Base-by-base conservation (phyloP, 2,113 vertebrate species). In the Nesoenas mayeri region DNA sequence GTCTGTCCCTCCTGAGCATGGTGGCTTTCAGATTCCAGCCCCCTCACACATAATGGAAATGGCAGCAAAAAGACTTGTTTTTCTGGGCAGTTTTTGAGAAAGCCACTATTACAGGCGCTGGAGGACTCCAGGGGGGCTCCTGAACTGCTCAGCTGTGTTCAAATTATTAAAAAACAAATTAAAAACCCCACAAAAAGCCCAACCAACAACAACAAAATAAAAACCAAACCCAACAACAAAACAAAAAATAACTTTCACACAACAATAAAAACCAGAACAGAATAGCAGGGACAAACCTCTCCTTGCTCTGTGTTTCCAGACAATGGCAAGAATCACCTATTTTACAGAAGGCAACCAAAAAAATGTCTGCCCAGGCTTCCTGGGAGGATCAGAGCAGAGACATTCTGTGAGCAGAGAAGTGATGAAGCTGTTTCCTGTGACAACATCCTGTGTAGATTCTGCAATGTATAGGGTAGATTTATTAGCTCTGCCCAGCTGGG, bases 361-460 rank as follows among this genome's bases (percentile, higher is more conserved):
- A 14, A 15, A 47, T 31, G 56, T 66, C 47, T 40, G 40, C 40
- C 22, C 32, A 28, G 11, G 61, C 20, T 31, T 60, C 44, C 74
- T 20, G 58, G 50, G 72, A 62, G 11, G 57, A 75, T 0, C 1
- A 1, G 82, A 91, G 77, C 78, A 94, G 74, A 94, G 58, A 34
- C 15, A 36, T 16, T 57, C 34, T 69, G 65, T 7, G 19, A 93
- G 50, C 79, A 90, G 85, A 51, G 65, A 48, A 73, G 20, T 11
- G 11, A 29, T 2, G 0, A 85, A 86, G 93, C 77, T 29, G 34
- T 56, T 97, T 97, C 96, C 94, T 95, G 86, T 69, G 65, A 64
- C 66, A 95, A 81, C 80, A 91, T 92, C 95, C 96, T 91, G 93
- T 95, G 72, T 50, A 50, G 67, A 83, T 72, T 44, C 62, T 85